phyloP scores from a whole-genome alignment of 2,797 vertebrate genomes.

The Pipistrellus pygmaeus region DNA sequence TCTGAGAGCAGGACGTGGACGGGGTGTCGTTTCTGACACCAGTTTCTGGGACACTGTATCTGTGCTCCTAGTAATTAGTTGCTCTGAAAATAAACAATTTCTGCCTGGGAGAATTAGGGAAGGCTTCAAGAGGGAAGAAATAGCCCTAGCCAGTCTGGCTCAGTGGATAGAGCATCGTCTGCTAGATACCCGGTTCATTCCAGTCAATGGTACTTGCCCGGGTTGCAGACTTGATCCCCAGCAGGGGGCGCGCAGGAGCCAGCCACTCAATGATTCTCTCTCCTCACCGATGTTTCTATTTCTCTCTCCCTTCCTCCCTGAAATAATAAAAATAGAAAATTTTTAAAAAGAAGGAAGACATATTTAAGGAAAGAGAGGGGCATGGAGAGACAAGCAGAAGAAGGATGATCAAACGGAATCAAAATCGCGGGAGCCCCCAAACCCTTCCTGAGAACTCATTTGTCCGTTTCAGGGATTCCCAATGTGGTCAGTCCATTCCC shows the following conservation, averaged over 20 bases:
- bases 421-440: not conserved
- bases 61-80: not conserved
- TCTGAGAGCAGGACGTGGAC: not conserved
- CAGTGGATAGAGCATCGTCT: too few species aligned
- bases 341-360: not conserved
- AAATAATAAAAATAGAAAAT: too few species aligned
- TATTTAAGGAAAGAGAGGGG: not conserved
- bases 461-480: not conserved
- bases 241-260: too few species aligned
- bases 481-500: not conserved
- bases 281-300: too few species aligned
- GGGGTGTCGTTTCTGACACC: not conserved
- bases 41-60: not conserved
- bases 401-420: not conserved
- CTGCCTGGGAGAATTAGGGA: not conserved
- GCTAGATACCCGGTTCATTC: too few species aligned
- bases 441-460: not conserved
- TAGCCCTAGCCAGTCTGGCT: not conserved
- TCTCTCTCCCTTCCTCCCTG: too few species aligned
- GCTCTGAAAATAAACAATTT: slow-evolving; percentile 47
- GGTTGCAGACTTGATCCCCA: too few species aligned
- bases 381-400: not conserved
- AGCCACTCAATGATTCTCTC: too few species aligned
- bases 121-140: not conserved
- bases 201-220: too few species aligned